Base-by-base conservation (phyloP, 2,797 vertebrate species). In the Loris lydekkerianus region DNA sequence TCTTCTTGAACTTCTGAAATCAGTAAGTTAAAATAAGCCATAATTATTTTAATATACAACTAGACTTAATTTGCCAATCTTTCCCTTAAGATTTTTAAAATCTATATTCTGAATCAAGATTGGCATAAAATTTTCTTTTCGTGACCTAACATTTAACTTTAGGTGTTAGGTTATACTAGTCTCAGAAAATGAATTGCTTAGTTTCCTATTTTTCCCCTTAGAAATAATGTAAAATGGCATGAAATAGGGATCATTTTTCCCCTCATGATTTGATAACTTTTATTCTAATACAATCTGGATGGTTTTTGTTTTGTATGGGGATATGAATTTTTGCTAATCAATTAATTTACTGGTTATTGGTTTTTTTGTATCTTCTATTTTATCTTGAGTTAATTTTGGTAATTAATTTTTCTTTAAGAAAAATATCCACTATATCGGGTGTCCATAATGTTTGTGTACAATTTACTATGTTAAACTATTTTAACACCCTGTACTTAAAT, bases 241-340 rank as follows among this genome's bases (percentile, higher is more conserved):
- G 3, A 7, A 14, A 4, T 1, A 0, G 37, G 29, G 67, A 10
- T 25, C 1, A 1, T 5, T 31, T 75, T 10, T 21, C 23, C 21
- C 70, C 10, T 10, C 56, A 20, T 1, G 34, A 4, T 18, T 10
- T 25, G 43, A 17, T 27, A 15, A 31, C 17, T 46, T 11, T 75
- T 37, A 25, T n/a, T n/a, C 1, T 40, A 20, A n/a, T 1, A 14
- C 25, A 6, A 0, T 49, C 15, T 17, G 15, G 13, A 49, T 53
- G 25, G 21, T 14, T 86, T 86, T 13, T 2, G 20, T 53, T 65
- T 63, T 23, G 18, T 17, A 17, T 7, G 46, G 18, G 25, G 69
- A 10, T 20, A 18, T 3, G 0, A 0, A 0, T 18, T 46, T 69
- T 69, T 83, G 69, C 61, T 46, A 7, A 73, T 72, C 27, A 29